These are phyloP conservation scores for Urocynchramus pylzowi DNA, from an alignment of 2,113 vertebrate genomes.

Conservation along the genomic window DNA sequence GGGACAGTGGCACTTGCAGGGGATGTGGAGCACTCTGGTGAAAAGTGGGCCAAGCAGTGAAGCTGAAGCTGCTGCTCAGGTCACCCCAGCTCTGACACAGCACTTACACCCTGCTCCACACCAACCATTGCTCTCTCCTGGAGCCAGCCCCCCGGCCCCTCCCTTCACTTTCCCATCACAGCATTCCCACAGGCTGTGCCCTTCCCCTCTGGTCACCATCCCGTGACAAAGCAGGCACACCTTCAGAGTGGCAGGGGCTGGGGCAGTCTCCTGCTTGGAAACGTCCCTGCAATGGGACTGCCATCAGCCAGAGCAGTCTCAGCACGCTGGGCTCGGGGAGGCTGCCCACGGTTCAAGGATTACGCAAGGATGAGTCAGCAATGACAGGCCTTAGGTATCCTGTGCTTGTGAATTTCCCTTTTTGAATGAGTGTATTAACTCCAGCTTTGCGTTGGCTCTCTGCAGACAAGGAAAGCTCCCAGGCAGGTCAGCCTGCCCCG, in stretches of 20 bases:
- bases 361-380: neutral
- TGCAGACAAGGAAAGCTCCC: neutral
- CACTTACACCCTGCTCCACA: neutral
- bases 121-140: accelerated
- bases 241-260: neutral
- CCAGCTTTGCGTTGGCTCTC: neutral
- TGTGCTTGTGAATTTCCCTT: neutral
- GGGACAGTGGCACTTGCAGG: neutral
- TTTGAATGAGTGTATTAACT: neutral
- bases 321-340: neutral
- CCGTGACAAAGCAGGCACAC: neutral
- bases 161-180: accelerated
- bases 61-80: neutral
- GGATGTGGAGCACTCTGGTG: neutral
- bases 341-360: neutral
- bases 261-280: neutral
- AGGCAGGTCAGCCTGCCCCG: neutral
- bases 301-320: neutral
- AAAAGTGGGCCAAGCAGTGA: neutral
- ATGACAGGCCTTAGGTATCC: neutral
- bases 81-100: too few relatives aligned
- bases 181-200: accelerated
- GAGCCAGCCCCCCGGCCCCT: neutral
- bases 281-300: neutral
- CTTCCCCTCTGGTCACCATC: neutral